Base-by-base conservation (phyloP, 1,140 invertebrate genomes). In the Drosophila littoralis region DNA sequence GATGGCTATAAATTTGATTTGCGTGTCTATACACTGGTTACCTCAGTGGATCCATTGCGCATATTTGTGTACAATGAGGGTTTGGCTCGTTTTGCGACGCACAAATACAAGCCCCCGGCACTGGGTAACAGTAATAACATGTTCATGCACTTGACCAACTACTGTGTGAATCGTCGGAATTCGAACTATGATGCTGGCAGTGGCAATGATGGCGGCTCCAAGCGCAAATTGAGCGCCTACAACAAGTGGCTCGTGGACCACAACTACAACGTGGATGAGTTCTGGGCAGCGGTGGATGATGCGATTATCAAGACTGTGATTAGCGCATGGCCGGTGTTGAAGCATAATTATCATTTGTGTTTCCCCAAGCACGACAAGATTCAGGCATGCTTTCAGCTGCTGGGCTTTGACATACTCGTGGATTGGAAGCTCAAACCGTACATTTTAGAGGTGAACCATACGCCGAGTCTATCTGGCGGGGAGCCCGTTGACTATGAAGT, bases 1-100 rank as follows among this genome's bases (percentile, higher is more conserved):
- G 98, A 99, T 93, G 97, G 97, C 15, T 98, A 96, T 89, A 99
- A 99, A 93, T 99, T 99, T 93, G 98, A 99, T 93, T 94, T 99
- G 32, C 94, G 98, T 57, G 94, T 99, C n/a, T 99, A 99, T 92
- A 96, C 97, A 0, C 94, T 99, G 7, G 96, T 99, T 55, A 98
- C 98, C 0, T 98, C 97, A 0, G 97, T 98, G 89, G 97, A 99
- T 93, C 98, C 98, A 7, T 93, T 98, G 8, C 94, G 97, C 59
- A 96, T 99, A 75, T 99, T 98, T 91, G 95, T 99, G 12, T 99
- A 98, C 93, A 97, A 99, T 75, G 98, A 99, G 93, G 98, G 98
- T 4, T 94, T 99, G 15, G 98, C 97, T 0, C 95, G 97, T 85
- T 98, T 98, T 93, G 97, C 97, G 0, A 98, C 97, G 1, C 95